Conservation (phyloP, 2,888 invertebrate genomes). For the Spodoptera exigua region DNA sequence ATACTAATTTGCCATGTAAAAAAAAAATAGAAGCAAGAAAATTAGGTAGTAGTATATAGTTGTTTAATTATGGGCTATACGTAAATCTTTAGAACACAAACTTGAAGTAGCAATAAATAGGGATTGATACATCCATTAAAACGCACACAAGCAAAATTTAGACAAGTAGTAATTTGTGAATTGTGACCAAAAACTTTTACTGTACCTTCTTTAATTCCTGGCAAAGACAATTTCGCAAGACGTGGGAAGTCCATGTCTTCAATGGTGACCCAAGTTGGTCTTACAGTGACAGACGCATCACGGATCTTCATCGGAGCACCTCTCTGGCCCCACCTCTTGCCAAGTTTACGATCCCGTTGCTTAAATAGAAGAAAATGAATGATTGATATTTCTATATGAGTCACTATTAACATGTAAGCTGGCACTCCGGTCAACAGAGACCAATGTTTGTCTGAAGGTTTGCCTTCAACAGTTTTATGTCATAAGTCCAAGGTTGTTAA, state of each 20-base stretch:
- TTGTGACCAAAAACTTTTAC: not conserved
- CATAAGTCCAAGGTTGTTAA: no score
- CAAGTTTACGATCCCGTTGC: constrained; percentile 93
- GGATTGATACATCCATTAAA: no score
- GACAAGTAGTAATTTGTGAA: no score
- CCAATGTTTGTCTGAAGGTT: not conserved
- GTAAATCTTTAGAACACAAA: no score
- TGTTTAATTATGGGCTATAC: no score
- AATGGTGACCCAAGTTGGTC: constrained; percentile 98
- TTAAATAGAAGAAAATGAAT: constrained; percentile 76
- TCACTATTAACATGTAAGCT: not conserved
- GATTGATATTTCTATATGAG: not conserved
- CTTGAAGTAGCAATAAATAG: no score
- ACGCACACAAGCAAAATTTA: no score
- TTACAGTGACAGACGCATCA: constrained; percentile 98
- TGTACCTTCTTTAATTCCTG: constrained; percentile 94
- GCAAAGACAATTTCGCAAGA: constrained; percentile 96
- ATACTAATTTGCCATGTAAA: no score
- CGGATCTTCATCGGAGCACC: constrained; percentile 96
- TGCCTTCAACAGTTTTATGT: no score
- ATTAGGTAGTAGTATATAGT: no score
- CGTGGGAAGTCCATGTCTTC: constrained; percentile 99
- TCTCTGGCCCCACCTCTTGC: constrained; percentile 96
- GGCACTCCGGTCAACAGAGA: no score
- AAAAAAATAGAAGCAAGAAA: no score